Conservation (phyloP, 2,797 vertebrate species). For the Mormyrops boulengeri region DNA sequence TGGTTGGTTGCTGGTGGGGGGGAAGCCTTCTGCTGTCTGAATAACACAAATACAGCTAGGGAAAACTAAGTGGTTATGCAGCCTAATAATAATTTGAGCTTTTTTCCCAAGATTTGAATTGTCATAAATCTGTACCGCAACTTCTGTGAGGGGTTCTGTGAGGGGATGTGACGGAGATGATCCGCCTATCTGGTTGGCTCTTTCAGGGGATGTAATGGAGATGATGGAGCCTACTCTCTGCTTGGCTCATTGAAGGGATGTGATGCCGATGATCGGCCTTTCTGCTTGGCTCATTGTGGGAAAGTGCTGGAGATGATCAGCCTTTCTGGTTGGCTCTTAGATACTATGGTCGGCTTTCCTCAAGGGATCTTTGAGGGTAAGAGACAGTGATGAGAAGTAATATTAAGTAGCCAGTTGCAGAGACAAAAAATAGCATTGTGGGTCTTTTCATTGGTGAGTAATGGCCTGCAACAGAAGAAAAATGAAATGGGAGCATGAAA, state of each 20-base stretch:
- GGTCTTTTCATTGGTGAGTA: neutral
- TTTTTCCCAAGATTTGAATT: too few relatives aligned
- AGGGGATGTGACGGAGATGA: neutral
- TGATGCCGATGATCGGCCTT: neutral
- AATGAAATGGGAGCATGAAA: neutral
- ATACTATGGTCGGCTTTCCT: neutral
- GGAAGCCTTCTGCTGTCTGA: too few relatives aligned
- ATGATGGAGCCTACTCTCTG: neutral
- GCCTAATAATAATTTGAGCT: too few relatives aligned
- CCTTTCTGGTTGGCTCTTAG: neutral
- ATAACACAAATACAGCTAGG: too few relatives aligned
- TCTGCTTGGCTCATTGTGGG: neutral
- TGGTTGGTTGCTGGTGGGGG: too few relatives aligned
- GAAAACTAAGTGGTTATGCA: too few relatives aligned
- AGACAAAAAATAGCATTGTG: neutral
- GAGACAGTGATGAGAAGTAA: neutral
- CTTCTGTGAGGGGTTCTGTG: neutral
- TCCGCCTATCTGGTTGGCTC: neutral
- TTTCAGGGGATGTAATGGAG: neutral
- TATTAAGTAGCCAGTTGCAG: neutral
- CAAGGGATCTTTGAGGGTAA: neutral
- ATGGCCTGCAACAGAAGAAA: neutral
- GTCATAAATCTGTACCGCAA: too few relatives aligned
- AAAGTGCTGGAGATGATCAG: neutral
- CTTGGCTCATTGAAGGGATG: neutral